These are phyloP conservation scores for Salmo trutta DNA, from an alignment of 2,797 vertebrate genomes.

Conservation along the genomic window DNA sequence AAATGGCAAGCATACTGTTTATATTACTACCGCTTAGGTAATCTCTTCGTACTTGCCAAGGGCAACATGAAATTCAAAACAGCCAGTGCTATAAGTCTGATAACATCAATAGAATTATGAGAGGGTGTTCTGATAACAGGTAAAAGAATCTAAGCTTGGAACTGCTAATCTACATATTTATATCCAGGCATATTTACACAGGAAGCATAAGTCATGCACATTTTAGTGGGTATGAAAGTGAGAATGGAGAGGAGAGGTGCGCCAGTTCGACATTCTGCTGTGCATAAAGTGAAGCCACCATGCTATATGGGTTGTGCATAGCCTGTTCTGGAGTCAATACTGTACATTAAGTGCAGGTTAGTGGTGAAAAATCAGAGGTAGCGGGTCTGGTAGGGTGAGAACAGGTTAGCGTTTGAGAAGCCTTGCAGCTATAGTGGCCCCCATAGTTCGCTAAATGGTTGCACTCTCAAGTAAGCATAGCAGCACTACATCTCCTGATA, in stretches of 20 bases:
- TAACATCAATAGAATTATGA: too few relatives aligned
- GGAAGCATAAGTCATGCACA: background rate
- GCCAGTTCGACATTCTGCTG: background rate
- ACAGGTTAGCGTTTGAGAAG: conserved; percentile 60
- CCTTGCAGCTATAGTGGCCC: conserved; percentile 57
- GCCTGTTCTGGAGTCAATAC: conserved; percentile 2
- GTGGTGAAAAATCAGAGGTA: conserved; percentile 28
- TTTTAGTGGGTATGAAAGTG: background rate
- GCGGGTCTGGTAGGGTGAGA: conserved; percentile 43
- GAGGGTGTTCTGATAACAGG: too few relatives aligned
- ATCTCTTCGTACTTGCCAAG: background rate
- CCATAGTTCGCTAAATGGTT: conserved; percentile 60
- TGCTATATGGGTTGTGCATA: background rate
- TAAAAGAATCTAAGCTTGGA: too few relatives aligned
- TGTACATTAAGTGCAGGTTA: conserved; percentile 25
- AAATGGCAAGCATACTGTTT: background rate
- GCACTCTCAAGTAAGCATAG: conserved; percentile 64
- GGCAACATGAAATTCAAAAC: background rate
- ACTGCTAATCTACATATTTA: background rate
- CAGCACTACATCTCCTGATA: conserved; percentile 28
- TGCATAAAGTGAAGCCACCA: background rate
- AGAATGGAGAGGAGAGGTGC: background rate
- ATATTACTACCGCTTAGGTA: background rate
- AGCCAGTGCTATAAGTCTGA: too few relatives aligned
- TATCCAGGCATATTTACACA: conserved; percentile 1